Evolutionary conservation across 2,797 vertebrate species (phyloP).

Genomic region (Cygnus olor): DNA sequence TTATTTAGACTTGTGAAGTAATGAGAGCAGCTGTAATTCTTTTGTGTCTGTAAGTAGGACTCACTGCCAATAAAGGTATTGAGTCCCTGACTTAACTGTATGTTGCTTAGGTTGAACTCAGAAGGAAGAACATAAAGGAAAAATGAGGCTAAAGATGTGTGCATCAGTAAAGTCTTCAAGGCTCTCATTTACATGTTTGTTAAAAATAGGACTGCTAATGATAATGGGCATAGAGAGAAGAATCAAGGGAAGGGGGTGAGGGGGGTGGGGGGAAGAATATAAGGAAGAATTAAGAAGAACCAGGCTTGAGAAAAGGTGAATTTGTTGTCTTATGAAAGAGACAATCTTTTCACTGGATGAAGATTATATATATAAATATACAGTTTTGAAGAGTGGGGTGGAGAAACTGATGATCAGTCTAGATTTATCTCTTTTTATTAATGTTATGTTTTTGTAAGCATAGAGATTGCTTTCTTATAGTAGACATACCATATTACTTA

Average conservation of each 20-base stretch:
- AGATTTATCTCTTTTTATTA: slow-evolving; percentile 1
- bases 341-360: not conserved
- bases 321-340: not conserved
- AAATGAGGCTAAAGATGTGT: not conserved
- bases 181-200: not conserved
- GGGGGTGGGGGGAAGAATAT: not conserved
- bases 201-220: not conserved
- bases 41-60: not conserved
- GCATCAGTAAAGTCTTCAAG: not conserved
- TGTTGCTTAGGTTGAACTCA: not conserved
- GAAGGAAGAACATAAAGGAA: not conserved
- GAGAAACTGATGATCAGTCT: not conserved
- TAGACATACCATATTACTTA: not conserved
- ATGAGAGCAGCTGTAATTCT: not conserved
- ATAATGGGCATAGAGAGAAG: not conserved
- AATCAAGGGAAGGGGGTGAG: not conserved
- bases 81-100: not conserved
- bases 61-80: not conserved
- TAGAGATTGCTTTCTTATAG: not conserved
- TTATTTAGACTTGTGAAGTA: not conserved
- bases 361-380: not conserved
- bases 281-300: not conserved
- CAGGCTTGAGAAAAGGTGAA: not conserved
- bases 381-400: not conserved
- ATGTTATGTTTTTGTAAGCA: not conserved